Percentiles rank a stretch among this genome's conserved stretches.
Conservation (phyloP, 2,797 vertebrate genomes). For the Stomatorhinus walkeri region DNA sequence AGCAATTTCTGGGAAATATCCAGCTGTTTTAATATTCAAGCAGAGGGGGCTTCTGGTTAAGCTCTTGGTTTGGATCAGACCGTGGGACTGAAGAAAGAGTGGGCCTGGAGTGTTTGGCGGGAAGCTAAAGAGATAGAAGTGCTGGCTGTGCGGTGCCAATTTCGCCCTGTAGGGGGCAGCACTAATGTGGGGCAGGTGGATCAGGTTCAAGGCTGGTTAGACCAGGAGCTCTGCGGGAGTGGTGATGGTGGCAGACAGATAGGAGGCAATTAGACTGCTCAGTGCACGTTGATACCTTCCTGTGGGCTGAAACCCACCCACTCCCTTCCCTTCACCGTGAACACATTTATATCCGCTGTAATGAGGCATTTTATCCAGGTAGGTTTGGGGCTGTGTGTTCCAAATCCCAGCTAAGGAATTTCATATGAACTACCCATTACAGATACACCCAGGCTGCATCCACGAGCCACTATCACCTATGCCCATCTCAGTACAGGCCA, state of each 20-base stretch:
- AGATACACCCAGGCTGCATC: neutral
- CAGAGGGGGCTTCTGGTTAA: neutral
- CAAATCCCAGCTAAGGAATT: neutral
- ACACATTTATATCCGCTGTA: conserved; percentile 18
- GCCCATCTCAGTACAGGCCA: neutral
- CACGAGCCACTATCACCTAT: neutral
- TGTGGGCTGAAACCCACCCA: neutral
- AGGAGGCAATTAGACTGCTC: conserved; percentile 19
- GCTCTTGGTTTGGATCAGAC: neutral
- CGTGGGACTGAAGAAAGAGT: neutral
- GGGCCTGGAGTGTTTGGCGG: conserved; percentile 12
- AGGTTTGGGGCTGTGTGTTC: neutral
- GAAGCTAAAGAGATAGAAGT: neutral
- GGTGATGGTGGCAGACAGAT: conserved; percentile 48
- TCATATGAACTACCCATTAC: conserved; percentile 11
- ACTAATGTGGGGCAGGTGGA: conserved; percentile 47
- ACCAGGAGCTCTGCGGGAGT: conserved; percentile 50
- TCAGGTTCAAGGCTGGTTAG: conserved; percentile 55
- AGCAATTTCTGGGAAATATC: neutral
- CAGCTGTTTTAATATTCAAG: neutral
- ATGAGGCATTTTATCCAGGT: neutral
- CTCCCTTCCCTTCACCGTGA: neutral
- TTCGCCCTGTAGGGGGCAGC: conserved; percentile 54
- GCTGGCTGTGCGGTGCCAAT: conserved; percentile 57
- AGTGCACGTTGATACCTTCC: neutral